Evolutionary conservation across 1,140 invertebrate genomes (phyloP).

Genomic region (Drosophila sp.): DNA sequence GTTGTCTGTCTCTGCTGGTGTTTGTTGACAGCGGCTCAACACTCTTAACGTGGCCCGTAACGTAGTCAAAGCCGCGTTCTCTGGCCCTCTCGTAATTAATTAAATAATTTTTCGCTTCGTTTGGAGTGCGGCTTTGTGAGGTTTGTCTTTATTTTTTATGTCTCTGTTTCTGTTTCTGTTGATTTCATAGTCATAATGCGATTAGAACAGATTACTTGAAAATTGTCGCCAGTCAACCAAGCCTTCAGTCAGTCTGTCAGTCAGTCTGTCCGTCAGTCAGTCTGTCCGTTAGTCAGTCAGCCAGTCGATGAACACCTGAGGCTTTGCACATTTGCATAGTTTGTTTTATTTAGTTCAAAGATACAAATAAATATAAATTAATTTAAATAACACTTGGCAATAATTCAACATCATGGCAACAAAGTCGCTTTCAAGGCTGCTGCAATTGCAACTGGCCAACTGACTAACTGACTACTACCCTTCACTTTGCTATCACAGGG

Average conservation of each 20-base stretch:
- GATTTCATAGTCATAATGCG: slow-evolving; percentile 68
- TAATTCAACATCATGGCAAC: slow-evolving; percentile 72
- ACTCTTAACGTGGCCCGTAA: slow-evolving; percentile 34
- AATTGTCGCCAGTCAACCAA: slow-evolving; percentile 65
- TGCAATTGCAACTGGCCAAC: slow-evolving; percentile 68
- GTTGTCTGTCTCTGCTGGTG: slow-evolving; percentile 18
- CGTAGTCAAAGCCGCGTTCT: slow-evolving; percentile 2
- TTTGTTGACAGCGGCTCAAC: slow-evolving; percentile 38
- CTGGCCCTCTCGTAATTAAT: slow-evolving; percentile 23
- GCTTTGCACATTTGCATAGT: slow-evolving; percentile 74
- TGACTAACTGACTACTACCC: slow-evolving; percentile 61
- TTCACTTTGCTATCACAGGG: slow-evolving; percentile 55
- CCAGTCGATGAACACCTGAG: slow-evolving; percentile 65
- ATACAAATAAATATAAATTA: slow-evolving; percentile 69
- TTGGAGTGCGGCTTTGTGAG: slow-evolving; percentile 12
- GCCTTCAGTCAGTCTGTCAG: slow-evolving; percentile 13
- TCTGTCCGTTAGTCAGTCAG: slow-evolving; percentile 4
- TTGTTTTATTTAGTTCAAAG: slow-evolving; percentile 76
- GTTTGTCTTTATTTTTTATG: slow-evolving; percentile 10
- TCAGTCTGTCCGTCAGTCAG: slow-evolving; percentile 8
- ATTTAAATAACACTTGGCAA: slow-evolving; percentile 78
- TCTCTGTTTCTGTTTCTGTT: neutral
- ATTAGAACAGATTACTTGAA: slow-evolving; percentile 80
- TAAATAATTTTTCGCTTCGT: slow-evolving; percentile 30
- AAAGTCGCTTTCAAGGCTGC: slow-evolving; percentile 58